Percentiles rank a stretch among this genome's conserved stretches.
Evolutionary conservation across 1,140 invertebrate genomes (phyloP).

Genomic region (Ceratoteleas bidentatus): DNA sequence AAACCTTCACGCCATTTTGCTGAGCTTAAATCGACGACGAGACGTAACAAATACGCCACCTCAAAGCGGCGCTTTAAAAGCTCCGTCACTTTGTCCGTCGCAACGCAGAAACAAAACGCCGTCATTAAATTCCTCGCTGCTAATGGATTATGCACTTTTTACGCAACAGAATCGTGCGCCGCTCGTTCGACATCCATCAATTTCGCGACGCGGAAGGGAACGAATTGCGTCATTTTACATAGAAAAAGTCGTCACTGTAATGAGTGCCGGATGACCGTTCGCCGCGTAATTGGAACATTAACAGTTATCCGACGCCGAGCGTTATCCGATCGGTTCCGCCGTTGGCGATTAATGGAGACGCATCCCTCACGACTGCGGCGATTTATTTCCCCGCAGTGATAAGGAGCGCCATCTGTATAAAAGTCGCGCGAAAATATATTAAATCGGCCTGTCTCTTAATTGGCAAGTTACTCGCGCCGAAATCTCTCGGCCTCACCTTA

Average conservation of each 20-base stretch:
- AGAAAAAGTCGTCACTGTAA: conserved; percentile 31
- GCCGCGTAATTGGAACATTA: conserved; percentile 42
- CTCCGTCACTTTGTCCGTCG: conserved; percentile 17
- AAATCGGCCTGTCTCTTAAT: conserved; percentile 55
- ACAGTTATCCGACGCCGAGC: conserved; percentile 34
- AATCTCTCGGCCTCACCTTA: conserved; percentile 53
- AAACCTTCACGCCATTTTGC: no score
- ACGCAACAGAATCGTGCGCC: conserved; percentile 7
- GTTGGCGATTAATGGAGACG: conserved; percentile 44
- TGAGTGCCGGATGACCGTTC: conserved; percentile 25
- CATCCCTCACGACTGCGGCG: conserved; percentile 18
- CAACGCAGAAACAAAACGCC: conserved; percentile 31
- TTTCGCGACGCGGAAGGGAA: neutral
- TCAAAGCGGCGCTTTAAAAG: conserved; percentile 29
- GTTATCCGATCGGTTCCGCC: conserved; percentile 43
- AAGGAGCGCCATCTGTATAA: conserved; percentile 39
- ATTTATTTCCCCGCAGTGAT: conserved; percentile 55
- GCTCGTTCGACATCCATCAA: conserved; percentile 28
- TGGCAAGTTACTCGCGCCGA: conserved; percentile 54
- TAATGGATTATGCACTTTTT: conserved; percentile 47
- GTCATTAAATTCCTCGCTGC: conserved; percentile 36
- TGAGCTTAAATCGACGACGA: neutral
- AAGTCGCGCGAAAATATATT: conserved; percentile 60
- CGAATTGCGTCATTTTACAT: conserved; percentile 35
- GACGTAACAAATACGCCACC: neutral